Percentiles rank a stretch among this genome's conserved stretches.
Evolutionary conservation across 2,113 vertebrate species (phyloP).

Genomic region (Epinephelus cyanopodus): DNA sequence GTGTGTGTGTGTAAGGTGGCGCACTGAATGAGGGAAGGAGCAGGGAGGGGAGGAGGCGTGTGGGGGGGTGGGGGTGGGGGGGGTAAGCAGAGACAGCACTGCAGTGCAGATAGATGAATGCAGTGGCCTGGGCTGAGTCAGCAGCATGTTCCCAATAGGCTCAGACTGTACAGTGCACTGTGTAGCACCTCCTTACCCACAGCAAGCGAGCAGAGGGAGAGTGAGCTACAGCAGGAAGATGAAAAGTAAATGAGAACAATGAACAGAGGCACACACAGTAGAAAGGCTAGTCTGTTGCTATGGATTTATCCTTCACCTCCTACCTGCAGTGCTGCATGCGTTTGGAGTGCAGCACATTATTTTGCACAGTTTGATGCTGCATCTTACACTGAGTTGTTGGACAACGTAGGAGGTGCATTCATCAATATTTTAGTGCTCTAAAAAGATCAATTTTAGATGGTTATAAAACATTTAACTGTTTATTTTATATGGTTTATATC

Average conservation of each 20-base stretch:
- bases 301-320: conserved; percentile 31
- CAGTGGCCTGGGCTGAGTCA: conserved; percentile 85
- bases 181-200: conserved; percentile 68
- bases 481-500: background rate
- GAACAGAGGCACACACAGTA: conserved; percentile 22
- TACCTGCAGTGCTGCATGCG: conserved; percentile 38
- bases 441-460: background rate
- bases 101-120: conserved; percentile 85
- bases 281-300: conserved; percentile 15
- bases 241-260: conserved; percentile 53
- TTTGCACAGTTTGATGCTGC: background rate
- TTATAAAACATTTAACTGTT: background rate
- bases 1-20: conserved; percentile 44
- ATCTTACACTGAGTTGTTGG: background rate
- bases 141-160: conserved; percentile 80
- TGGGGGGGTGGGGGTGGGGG: conserved; percentile 21
- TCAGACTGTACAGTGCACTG: conserved; percentile 75
- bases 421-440: background rate
- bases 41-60: conserved; percentile 28
- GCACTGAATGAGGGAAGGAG: conserved; percentile 59
- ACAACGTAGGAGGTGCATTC: background rate
- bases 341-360: conserved; percentile 14
- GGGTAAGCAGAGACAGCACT: conserved; percentile 75
- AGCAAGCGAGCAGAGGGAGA: conserved; percentile 56
- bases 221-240: conserved; percentile 43